Evolutionary conservation across 2,113 vertebrate genomes (phyloP).

Genomic region (Corvus cornix): DNA sequence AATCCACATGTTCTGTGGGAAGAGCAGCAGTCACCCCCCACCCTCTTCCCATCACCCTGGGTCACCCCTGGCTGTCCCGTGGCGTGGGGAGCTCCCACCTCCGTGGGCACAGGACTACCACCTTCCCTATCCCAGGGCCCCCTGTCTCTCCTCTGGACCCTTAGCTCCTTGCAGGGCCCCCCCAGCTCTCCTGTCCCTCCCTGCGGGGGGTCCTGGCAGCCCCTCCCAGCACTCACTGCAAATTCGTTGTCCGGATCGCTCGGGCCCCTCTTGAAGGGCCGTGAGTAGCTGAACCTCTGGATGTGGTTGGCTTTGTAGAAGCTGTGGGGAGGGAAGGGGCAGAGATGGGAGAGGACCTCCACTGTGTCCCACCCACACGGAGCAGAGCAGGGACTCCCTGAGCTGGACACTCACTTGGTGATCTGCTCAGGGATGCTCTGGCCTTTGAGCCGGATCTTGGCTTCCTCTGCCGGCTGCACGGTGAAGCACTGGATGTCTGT

Average conservation of each 20-base stretch:
- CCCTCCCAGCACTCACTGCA: constrained; percentile 25
- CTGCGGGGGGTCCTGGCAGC: not conserved
- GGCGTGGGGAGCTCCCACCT: not conserved
- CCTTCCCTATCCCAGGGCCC: not conserved
- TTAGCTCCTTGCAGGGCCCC: accelerated
- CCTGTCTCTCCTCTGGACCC: not conserved
- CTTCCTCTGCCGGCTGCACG: constrained; percentile 29
- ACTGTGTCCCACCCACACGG: accelerated
- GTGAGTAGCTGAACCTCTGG: constrained; percentile 61
- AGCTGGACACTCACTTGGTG: constrained; percentile 34
- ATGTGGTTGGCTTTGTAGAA: constrained; percentile 64
- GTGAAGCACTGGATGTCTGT: constrained; percentile 69
- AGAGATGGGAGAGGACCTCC: not conserved
- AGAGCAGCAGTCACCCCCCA: not conserved
- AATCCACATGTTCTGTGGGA: constrained; percentile 57
- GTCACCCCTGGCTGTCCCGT: not conserved
- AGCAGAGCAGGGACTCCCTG: not conserved
- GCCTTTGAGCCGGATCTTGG: not conserved
- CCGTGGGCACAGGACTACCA: not conserved
- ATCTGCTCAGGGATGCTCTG: constrained; percentile 60
- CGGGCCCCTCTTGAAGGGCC: constrained; percentile 61
- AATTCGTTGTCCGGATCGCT: constrained; percentile 64
- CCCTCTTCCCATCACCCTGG: not conserved
- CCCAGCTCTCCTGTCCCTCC: not conserved
- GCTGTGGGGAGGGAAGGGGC: not conserved